Base-by-base conservation (phyloP, 2,888 invertebrate genomes). In the Euplagia quadripunctaria region DNA sequence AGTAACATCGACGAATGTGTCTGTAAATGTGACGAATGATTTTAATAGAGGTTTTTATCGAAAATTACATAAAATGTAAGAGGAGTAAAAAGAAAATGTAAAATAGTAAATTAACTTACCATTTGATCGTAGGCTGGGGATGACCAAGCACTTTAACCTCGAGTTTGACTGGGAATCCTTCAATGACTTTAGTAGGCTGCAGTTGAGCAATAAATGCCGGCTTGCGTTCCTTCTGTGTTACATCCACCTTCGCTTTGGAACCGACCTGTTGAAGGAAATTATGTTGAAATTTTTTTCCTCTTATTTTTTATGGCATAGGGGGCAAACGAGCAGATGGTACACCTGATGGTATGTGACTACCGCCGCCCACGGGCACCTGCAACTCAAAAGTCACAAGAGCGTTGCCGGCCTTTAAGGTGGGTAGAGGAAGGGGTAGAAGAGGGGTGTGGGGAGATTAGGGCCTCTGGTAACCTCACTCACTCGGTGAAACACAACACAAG, bases 151-250 rank as follows among this genome's bases (percentile, higher is more conserved):
- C 97, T 90, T 98, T 98, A 46, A 98, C 97, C 87, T 98, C 97
- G 86, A 98, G 93, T 87, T 97, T 98, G 17, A 97, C 97, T 0
- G 98, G 98, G 91, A 98, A 98, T 0, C 98, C 98, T 94, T 98
- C 98, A 64, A 98, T 97, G 41, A 98, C 98, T 65, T 97, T 97
- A 42, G 97, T 93, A 4, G 98, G 97, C 84, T 97, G 97, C 46
- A 98, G 94, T 75, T 97, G 97, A 0, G 97, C 96, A 20, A 97
- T 94, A 91, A 98, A 98, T 31, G 97, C 97, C 0, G 98, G 98
- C 88, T 97, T 97, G 74, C 97, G 97, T 73, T 98, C 98, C 86
- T 97, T 97, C 82, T 97, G 97, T 46, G 97, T 96, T 0, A 98
- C 97, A 64, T 94, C 90, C 0, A 89, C 90, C 4, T 79, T 83